A percentile compares a stretch with the other conserved stretches of the same genome.
Conservation (phyloP, 2,797 vertebrate genomes). For the Siniperca obscura region DNA sequence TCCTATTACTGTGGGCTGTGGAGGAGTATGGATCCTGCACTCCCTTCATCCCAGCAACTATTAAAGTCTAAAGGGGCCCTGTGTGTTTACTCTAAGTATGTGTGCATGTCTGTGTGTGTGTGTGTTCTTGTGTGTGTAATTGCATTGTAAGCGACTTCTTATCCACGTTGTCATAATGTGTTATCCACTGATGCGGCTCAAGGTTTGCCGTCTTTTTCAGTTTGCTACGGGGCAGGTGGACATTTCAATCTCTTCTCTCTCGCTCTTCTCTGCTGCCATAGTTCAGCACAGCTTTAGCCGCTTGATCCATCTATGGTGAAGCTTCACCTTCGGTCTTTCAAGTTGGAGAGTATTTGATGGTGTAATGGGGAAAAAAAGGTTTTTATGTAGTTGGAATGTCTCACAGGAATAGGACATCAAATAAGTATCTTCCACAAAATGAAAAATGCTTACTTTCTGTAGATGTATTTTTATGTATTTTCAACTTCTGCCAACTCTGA, state of each 20-base stretch:
- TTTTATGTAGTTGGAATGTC: not conserved
- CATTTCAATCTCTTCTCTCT: constrained; percentile 65
- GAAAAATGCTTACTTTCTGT: not conserved
- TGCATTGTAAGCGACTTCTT: constrained; percentile 78
- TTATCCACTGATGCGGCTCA: constrained; percentile 77
- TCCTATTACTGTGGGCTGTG: constrained; percentile 80
- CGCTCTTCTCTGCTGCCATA: not conserved
- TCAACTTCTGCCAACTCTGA: not conserved
- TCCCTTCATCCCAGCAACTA: constrained; percentile 61
- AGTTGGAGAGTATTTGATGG: not conserved
- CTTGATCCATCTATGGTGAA: not conserved
- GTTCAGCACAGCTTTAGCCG: not conserved
- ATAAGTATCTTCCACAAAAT: not conserved
- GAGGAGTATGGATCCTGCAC: constrained; percentile 63
- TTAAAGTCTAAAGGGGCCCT: constrained; percentile 64
- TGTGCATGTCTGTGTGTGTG: constrained; percentile 59
- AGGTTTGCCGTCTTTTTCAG: constrained; percentile 54
- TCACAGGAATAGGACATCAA: not conserved
- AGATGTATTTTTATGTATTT: not conserved
- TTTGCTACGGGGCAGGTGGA: constrained; percentile 71
- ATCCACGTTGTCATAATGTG: constrained; percentile 80
- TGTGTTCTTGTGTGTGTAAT: constrained; percentile 77
- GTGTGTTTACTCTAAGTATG: constrained; percentile 66
- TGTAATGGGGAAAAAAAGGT: not conserved
- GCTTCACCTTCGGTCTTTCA: not conserved